Evolutionary conservation across 2,797 vertebrate species (phyloP).

Genomic region (Salarias fasciatus): DNA sequence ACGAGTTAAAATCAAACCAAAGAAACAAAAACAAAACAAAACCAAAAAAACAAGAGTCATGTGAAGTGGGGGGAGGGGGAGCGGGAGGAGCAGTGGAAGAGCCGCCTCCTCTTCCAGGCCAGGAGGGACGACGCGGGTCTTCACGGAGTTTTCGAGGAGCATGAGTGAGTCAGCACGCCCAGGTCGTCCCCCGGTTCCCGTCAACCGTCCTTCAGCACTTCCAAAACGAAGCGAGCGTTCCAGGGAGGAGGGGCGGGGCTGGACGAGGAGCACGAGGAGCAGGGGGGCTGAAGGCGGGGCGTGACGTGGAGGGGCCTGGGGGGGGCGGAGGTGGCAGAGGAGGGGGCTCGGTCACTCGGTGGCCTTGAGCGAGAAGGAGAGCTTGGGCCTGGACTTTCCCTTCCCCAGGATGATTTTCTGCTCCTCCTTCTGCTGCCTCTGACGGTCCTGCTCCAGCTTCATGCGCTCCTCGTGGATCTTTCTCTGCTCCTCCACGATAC

Average conservation of each 20-base stretch:
- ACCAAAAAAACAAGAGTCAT: slow-evolving; percentile 62
- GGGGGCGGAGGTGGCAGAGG: slow-evolving; percentile 52
- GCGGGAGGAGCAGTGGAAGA: slow-evolving; percentile 25
- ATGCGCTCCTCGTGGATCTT: slow-evolving; percentile 99
- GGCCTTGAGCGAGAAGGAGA: slow-evolving; percentile 97
- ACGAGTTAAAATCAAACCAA: slow-evolving; percentile 64
- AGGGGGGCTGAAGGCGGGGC: slow-evolving; percentile 56
- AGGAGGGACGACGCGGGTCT: slow-evolving; percentile 9
- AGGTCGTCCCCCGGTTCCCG: slow-evolving; percentile 23
- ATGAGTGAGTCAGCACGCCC: slow-evolving; percentile 28
- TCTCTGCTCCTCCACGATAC: slow-evolving; percentile 99
- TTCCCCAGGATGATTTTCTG: slow-evolving; percentile 99
- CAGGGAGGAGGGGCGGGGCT: slow-evolving; percentile 46
- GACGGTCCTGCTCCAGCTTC: slow-evolving; percentile 99
- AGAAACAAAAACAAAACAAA: slow-evolving; percentile 24
- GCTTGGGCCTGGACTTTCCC: slow-evolving; percentile 98
- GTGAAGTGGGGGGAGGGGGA: slow-evolving; percentile 33
- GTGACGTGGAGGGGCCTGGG: slow-evolving; percentile 30
- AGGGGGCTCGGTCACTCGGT: slow-evolving; percentile 86
- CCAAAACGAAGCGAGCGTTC: slow-evolving; percentile 94
- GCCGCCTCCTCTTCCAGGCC: slow-evolving; percentile 74
- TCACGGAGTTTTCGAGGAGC: slow-evolving; percentile 10
- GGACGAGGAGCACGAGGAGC: slow-evolving; percentile 30
- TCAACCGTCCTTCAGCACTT: slow-evolving; percentile 82
- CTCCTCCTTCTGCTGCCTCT: slow-evolving; percentile 98